Percentiles rank a stretch among this genome's conserved stretches.
These are phyloP conservation scores for Heterodera schachtii DNA, from an alignment of 1,140 invertebrate species.

Conservation along the genomic window DNA sequence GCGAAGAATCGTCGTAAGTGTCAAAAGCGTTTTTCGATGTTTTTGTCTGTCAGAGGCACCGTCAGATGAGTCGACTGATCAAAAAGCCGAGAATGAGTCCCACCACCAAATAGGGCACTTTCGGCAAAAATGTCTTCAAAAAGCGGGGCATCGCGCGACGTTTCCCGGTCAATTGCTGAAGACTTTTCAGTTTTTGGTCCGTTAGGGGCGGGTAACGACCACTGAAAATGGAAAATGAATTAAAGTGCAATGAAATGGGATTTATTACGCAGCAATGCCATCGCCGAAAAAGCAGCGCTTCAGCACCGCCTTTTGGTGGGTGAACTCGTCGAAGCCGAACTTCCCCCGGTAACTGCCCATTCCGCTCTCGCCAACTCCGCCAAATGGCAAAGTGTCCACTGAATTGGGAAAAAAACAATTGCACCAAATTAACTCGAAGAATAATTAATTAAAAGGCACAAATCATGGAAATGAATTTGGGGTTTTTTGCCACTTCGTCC, in stretches of 20 bases:
- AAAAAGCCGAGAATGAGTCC: conserved; percentile 32
- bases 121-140: conserved; percentile 11
- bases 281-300: conserved; percentile 57
- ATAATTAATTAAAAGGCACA: background rate
- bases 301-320: conserved; percentile 83
- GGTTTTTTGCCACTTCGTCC: background rate
- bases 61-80: conserved; percentile 20
- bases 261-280: conserved; percentile 34
- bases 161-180: conserved; percentile 35
- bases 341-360: conserved; percentile 91
- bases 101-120: conserved; percentile 31
- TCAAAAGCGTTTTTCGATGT: no score
- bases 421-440: conserved; percentile 52
- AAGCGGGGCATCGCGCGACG: conserved; percentile 29
- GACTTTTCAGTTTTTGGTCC: conserved; percentile 36
- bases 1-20: no score
- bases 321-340: conserved; percentile 86
- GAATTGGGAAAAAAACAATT: conserved; percentile 9
- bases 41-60: background rate
- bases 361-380: conserved; percentile 81
- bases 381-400: conserved; percentile 70
- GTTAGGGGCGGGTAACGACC: conserved; percentile 48
- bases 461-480: no score
- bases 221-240: conserved; percentile 27
- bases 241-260: conserved; percentile 27